phyloP scores from a whole-genome alignment of 1,140 invertebrate species.

The Acromyrmex echinatior region DNA sequence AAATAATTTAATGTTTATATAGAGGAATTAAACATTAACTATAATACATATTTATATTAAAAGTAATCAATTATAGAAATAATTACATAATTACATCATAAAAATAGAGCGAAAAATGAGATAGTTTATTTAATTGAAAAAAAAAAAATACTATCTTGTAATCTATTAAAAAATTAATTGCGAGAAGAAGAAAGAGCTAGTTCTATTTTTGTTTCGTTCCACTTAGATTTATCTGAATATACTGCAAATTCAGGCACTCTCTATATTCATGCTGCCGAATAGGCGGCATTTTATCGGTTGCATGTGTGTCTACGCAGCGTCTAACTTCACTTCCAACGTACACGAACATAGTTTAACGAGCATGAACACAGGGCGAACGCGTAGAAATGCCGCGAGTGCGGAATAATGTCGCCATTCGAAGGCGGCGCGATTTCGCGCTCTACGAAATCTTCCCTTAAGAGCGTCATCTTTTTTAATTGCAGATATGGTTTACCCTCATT shows the following conservation, averaged over 20 bases:
- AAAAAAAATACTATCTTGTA: neutral
- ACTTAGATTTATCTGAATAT: neutral
- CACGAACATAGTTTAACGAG: slow-evolving; percentile 15
- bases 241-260: slow-evolving; percentile 2
- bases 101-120: neutral
- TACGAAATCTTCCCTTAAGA: slow-evolving; percentile 16
- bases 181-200: neutral
- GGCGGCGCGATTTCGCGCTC: neutral
- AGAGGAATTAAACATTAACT: neutral
- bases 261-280: neutral
- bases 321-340: neutral
- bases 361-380: slow-evolving; percentile 1
- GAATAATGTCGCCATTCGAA: slow-evolving; percentile 21
- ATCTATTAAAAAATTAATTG: neutral
- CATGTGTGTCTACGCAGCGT: slow-evolving; percentile 16
- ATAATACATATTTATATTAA: neutral
- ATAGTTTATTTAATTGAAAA: neutral
- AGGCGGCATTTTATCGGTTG: slow-evolving; percentile 19
- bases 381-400: slow-evolving; percentile 15
- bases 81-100: neutral
- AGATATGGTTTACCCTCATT: slow-evolving; percentile 58
- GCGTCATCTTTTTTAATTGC: slow-evolving; percentile 63
- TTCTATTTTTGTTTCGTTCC: neutral
- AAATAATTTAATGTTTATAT: slow-evolving; percentile 2
- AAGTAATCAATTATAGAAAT: neutral